These are phyloP conservation scores for Sapajus apella DNA, from an alignment of 2,113 vertebrate genomes.

Conservation along the genomic window DNA sequence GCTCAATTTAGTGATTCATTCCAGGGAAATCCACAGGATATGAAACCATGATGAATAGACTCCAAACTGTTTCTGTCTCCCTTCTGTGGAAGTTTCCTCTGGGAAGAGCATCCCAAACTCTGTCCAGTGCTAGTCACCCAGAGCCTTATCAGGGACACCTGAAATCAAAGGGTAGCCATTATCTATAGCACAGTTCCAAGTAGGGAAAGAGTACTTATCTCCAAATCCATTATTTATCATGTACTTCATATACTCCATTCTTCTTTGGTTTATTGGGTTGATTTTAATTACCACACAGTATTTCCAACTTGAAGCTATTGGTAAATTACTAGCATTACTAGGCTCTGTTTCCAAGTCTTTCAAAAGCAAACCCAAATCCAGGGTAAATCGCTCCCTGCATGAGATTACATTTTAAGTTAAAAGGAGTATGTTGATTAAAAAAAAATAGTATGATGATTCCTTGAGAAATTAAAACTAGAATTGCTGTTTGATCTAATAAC, in stretches of 20 bases:
- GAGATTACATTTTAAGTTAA: conserved; percentile 25
- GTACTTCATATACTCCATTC: not conserved
- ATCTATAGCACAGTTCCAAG: not conserved
- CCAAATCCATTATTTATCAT: not conserved
- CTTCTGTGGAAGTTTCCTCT: not conserved
- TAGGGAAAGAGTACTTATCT: not conserved
- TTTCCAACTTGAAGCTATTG: not conserved
- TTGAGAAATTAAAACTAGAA: conserved; percentile 42
- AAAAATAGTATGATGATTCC: not conserved
- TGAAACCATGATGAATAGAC: conserved; percentile 64
- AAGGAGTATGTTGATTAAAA: conserved; percentile 15
- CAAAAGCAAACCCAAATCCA: conserved; percentile 45
- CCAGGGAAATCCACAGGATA: conserved; percentile 69
- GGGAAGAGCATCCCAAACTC: not conserved
- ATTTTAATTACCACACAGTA: not conserved
- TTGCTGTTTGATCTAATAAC: not conserved
- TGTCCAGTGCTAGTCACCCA: not conserved
- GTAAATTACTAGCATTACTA: not conserved
- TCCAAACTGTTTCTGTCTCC: not conserved
- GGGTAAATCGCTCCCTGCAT: not conserved
- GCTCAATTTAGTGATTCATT: conserved; percentile 79
- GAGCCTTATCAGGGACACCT: not conserved
- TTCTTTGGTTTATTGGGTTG: not conserved
- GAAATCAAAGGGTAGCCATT: not conserved
- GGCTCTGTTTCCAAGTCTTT: not conserved